Evolutionary conservation across 1,140 invertebrate species (phyloP).

Genomic region (Leptopilina boulardi): DNA sequence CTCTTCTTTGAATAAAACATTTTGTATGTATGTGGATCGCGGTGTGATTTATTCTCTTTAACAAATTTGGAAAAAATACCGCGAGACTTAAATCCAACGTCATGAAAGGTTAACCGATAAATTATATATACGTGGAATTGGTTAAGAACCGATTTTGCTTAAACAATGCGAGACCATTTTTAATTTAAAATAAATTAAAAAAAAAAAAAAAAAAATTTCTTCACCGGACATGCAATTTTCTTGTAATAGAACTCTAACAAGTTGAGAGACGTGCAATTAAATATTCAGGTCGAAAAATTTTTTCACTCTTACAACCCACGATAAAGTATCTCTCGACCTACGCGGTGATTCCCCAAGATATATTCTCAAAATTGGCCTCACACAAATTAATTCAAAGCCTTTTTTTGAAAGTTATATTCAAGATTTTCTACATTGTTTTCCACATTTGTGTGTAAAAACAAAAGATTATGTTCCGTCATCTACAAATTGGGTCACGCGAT

Average conservation of each 20-base stretch:
- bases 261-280: not conserved
- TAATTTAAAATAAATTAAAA: too few species aligned
- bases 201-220: not conserved
- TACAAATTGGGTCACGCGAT: too few species aligned
- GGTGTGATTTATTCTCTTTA: conserved; percentile 7
- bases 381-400: not conserved
- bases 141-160: not conserved
- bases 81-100: not conserved
- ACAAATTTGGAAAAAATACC: not conserved
- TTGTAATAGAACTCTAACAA: conserved; percentile 1
- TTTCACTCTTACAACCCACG: not conserved
- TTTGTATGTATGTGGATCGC: conserved; percentile 3
- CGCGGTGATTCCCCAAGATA: not conserved
- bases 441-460: too few species aligned
- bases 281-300: not conserved
- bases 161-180: not conserved
- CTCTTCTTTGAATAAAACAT: not conserved
- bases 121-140: not conserved
- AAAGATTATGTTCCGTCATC: too few species aligned
- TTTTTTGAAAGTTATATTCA: not conserved
- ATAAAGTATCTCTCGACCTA: not conserved
- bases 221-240: not conserved
- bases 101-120: conserved; percentile 23
- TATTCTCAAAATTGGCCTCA: not conserved
- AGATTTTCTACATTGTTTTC: not conserved